phyloP scores from a whole-genome alignment of 2,888 invertebrate genomes.

The Patella depressa region DNA sequence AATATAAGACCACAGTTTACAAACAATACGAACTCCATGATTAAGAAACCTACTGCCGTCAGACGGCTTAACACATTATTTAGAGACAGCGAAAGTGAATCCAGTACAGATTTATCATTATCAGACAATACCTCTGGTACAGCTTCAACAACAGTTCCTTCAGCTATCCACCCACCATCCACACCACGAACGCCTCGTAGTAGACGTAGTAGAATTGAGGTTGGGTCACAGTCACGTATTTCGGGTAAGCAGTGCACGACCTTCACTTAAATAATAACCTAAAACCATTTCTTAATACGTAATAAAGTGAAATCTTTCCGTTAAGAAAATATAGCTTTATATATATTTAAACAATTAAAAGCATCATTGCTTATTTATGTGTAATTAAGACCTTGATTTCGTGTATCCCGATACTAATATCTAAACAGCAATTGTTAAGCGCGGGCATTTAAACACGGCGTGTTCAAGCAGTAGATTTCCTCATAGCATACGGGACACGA shows the following conservation, averaged over 20 bases:
- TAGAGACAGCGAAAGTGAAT: not conserved
- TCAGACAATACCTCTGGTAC: not conserved
- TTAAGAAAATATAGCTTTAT: no score
- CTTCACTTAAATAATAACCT: not conserved
- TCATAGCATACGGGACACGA: no score
- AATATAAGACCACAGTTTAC: not conserved
- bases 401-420: no score
- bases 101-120: not conserved
- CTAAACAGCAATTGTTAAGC: no score
- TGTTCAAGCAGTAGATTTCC: no score
- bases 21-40: not conserved
- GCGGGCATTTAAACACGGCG: no score
- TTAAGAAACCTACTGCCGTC: not conserved
- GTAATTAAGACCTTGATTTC: no score
- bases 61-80: not conserved
- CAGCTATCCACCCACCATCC: not conserved
- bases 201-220: slow-evolving; percentile 4
- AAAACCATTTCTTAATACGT: no score
- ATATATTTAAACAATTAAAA: no score
- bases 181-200: slow-evolving; percentile 3
- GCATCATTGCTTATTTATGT: no score
- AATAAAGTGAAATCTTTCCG: no score
- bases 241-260: slow-evolving; percentile 9
- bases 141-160: not conserved
- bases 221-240: not conserved